A percentile compares a stretch with the other conserved stretches of the same genome.
These are phyloP conservation scores for Parazoanthus swiftii DNA, from an alignment of 92 coral and sea anemone genomes.

Conservation along the genomic window DNA sequence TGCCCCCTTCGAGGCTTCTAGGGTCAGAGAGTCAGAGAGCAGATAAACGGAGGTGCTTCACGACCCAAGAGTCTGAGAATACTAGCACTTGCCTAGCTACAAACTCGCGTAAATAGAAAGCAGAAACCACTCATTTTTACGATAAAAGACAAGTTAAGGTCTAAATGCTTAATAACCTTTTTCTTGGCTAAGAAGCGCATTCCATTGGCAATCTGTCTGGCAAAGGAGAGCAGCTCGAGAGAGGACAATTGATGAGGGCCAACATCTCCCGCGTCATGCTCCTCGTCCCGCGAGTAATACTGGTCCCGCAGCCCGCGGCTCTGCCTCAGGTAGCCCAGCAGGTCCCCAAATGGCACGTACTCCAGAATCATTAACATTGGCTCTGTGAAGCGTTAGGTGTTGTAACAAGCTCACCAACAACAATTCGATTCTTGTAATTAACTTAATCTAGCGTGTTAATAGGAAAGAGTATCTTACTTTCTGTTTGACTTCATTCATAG, in stretches of 20 bases:
- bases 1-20: no score
- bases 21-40: no score
- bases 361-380: slow-evolving; percentile 40
- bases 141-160: background rate
- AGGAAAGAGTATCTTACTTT: no score
- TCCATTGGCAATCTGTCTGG: slow-evolving; percentile 37
- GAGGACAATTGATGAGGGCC: slow-evolving; percentile 26
- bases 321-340: slow-evolving; percentile 38
- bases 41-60: no score
- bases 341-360: slow-evolving; percentile 33
- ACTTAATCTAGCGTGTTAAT: no score
- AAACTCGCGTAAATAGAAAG: no score
- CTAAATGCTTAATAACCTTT: background rate
- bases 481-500: no score
- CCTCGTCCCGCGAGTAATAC: slow-evolving; percentile 35
- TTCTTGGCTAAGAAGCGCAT: slow-evolving; percentile 24
- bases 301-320: slow-evolving; percentile 39
- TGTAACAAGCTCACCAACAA: background rate
- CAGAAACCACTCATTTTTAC: background rate
- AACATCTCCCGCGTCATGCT: slow-evolving; percentile 1
- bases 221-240: slow-evolving; percentile 30
- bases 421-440: no score
- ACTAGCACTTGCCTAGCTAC: no score
- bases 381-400: slow-evolving; percentile 7
- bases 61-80: no score